Conservation (phyloP, 2,113 vertebrate genomes). For the Pygathrix nemaeus region DNA sequence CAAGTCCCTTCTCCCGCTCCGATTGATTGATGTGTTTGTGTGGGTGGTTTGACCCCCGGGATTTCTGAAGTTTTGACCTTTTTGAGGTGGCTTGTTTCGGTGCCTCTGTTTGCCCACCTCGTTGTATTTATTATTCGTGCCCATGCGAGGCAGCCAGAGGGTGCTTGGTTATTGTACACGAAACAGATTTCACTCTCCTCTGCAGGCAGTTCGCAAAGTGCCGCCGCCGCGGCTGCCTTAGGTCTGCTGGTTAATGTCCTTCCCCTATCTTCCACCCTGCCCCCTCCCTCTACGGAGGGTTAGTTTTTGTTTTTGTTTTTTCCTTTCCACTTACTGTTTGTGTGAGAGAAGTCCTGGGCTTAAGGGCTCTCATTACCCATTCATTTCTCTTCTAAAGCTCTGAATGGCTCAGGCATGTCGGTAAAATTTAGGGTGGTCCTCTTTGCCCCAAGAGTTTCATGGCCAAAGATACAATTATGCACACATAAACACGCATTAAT, state of each 20-base stretch:
- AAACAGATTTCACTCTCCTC: not conserved
- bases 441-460: slow-evolving; percentile 18
- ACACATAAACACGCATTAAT: not conserved
- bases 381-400: slow-evolving; percentile 53
- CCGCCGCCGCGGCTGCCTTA: slow-evolving; percentile 37
- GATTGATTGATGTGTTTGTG: not conserved
- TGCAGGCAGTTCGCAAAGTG: slow-evolving; percentile 68
- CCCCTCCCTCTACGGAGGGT: not conserved
- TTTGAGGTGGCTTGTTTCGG: slow-evolving; percentile 30
- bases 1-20: not conserved
- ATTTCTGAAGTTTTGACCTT: slow-evolving; percentile 73
- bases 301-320: not conserved
- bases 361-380: slow-evolving; percentile 42
- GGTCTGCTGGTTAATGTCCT: slow-evolving; percentile 41
- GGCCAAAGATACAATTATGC: slow-evolving; percentile 47
- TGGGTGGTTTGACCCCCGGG: slow-evolving; percentile 34
- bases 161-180: slow-evolving; percentile 56
- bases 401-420: slow-evolving; percentile 38
- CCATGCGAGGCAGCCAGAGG: slow-evolving; percentile 42
- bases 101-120: not conserved
- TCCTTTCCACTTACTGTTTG: not conserved
- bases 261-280: slow-evolving; percentile 47
- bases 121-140: slow-evolving; percentile 67
- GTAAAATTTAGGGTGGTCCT: slow-evolving; percentile 48
- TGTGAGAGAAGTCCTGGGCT: slow-evolving; percentile 35